Percentiles rank a stretch among this genome's conserved stretches.
phyloP scores from a whole-genome alignment of 2,888 invertebrate genomes.

The Labia minor region DNA sequence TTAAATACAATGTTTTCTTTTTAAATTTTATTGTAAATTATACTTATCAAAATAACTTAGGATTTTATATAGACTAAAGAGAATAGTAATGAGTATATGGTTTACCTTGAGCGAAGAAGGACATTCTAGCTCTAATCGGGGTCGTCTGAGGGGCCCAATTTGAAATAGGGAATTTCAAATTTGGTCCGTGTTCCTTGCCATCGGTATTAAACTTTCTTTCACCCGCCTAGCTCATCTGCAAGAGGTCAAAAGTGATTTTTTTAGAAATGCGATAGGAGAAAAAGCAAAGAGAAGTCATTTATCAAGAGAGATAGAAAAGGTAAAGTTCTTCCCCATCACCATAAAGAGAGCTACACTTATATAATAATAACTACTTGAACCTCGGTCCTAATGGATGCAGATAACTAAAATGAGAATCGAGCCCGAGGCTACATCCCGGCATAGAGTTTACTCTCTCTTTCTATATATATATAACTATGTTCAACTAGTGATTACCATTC shows the following conservation, averaged over 20 bases:
- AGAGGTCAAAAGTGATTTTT: neutral
- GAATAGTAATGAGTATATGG: neutral
- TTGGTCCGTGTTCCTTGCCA: neutral
- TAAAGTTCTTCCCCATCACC: constrained; percentile 5
- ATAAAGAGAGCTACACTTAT: neutral
- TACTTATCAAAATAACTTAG: too few relatives aligned
- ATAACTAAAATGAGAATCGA: neutral
- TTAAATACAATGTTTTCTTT: neutral
- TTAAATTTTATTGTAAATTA: too few relatives aligned
- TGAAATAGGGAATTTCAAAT: constrained; percentile 13
- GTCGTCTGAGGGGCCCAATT: neutral
- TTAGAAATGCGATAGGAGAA: neutral
- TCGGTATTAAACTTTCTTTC: neutral
- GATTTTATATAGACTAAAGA: too few relatives aligned
- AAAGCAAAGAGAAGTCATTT: neutral
- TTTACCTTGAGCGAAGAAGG: constrained; percentile 9
- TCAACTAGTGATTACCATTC: constrained; percentile 1
- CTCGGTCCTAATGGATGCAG: constrained; percentile 4
- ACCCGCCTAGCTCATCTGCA: constrained; percentile 7
- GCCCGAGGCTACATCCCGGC: neutral
- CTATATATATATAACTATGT: neutral
- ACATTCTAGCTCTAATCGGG: constrained; percentile 7
- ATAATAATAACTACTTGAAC: constrained; percentile 5
- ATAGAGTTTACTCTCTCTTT: neutral
- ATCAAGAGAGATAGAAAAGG: constrained; percentile 13